These are phyloP conservation scores for Trichopria drosophilae DNA, from an alignment of 2,888 invertebrate genomes.

Conservation along the genomic window DNA sequence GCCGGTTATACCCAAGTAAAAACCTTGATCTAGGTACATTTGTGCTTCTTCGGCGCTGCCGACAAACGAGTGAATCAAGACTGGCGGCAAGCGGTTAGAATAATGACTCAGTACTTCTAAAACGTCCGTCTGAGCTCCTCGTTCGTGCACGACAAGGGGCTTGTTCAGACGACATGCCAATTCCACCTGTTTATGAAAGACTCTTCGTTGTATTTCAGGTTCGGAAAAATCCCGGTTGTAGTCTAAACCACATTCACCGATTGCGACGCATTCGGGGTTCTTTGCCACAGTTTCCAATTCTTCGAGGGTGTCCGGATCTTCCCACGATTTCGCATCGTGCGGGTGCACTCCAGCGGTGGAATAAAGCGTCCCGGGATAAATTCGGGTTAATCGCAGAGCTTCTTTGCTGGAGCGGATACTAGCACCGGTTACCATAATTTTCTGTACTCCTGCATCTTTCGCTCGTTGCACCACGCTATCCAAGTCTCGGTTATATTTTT, in stretches of 20 bases:
- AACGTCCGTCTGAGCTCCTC: slow-evolving; percentile 87
- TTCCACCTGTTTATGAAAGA: slow-evolving; percentile 85
- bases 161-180: slow-evolving; percentile 85
- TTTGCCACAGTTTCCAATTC: slow-evolving; percentile 75
- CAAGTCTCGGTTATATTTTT: slow-evolving; percentile 88
- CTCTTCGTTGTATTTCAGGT: slow-evolving; percentile 80
- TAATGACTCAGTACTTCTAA: slow-evolving; percentile 70
- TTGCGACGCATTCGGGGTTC: slow-evolving; percentile 88
- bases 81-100: slow-evolving; percentile 69
- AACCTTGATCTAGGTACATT: slow-evolving; percentile 81
- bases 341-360: slow-evolving; percentile 92
- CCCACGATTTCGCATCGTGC: slow-evolving; percentile 92
- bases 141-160: slow-evolving; percentile 87
- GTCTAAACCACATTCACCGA: slow-evolving; percentile 93
- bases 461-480: slow-evolving; percentile 90
- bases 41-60: slow-evolving; percentile 84
- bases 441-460: slow-evolving; percentile 91
- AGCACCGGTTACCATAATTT: slow-evolving; percentile 91
- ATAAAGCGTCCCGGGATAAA: slow-evolving; percentile 88
- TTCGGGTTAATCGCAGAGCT: slow-evolving; percentile 82
- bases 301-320: slow-evolving; percentile 58
- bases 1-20: slow-evolving; percentile 83
- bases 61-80: slow-evolving; percentile 89
- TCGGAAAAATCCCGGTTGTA: slow-evolving; percentile 91
- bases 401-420: slow-evolving; percentile 89